phyloP scores from a whole-genome alignment of 2,113 vertebrate species.

The Jacana jacana region DNA sequence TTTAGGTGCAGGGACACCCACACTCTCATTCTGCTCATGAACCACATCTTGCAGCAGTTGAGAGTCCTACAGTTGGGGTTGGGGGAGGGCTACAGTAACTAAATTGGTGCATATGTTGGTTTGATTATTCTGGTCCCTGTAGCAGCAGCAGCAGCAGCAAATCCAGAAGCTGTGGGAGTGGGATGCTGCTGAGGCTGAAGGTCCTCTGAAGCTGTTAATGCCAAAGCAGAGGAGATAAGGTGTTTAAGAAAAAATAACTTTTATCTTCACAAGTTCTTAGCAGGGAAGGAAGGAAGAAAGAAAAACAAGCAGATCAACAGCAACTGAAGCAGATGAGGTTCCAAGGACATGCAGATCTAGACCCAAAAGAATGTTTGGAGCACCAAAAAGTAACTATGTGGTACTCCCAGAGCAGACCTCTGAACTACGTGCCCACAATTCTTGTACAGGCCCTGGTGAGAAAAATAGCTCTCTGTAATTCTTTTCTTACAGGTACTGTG shows the following conservation, averaged over 20 bases:
- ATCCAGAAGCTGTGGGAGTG: neutral
- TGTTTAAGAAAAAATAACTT: neutral
- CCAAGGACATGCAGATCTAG: neutral
- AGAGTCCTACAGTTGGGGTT: no score
- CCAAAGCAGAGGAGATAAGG: neutral
- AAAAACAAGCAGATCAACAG: neutral
- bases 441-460: neutral
- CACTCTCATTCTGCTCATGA: neutral
- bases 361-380: neutral
- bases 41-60: rapidly evolving
- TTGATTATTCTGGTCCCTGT: neutral
- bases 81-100: no score
- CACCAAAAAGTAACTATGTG: neutral
- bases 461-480: neutral
- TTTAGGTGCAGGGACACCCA: neutral
- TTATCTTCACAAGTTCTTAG: neutral
- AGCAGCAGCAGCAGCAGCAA: neutral
- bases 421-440: neutral
- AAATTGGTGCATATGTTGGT: rapidly evolving
- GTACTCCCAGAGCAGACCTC: neutral
- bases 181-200: neutral
- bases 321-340: neutral
- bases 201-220: neutral
- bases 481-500: neutral
- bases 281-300: neutral